Base-by-base conservation (phyloP, 2,888 invertebrate genomes). In the Nasonia oneida region DNA sequence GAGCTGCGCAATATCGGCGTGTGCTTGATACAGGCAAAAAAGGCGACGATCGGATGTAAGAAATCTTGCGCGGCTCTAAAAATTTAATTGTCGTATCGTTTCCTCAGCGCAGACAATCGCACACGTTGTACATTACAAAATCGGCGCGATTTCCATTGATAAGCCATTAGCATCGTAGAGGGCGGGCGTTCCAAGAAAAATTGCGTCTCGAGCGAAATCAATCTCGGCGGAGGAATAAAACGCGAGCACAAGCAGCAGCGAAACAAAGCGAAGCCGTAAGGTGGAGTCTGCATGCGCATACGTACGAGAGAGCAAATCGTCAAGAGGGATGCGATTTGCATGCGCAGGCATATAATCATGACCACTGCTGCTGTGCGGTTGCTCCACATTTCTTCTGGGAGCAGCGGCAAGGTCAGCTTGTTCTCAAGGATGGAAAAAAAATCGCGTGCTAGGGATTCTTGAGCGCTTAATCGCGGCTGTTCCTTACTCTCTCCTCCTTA, bases 371-470 rank as follows among this genome's bases (percentile, higher is more conserved):
- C 57, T 57, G 57, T 15, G 53, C 10, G 87, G 88, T 89, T 90
- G 90, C 90, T 90, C 90, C 88, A 91, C 89, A 91, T 92, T 91
- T 90, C 89, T 87, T 6, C 87, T 80, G 85, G 80, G 80, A 67
- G 18, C n/a, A 23, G 64, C 39, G 39, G 57, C 90, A 92, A 91
- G 92, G 91, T 91, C 89, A 89, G 75, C 86, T 84, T 87, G 89
- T 89, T 88, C 88, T 90, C 91, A 91, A 92, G 92, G 92, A 91
- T 91, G 87, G 42, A 75, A 80, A 67, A 57, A 90, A 90, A 89
- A 88, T 87, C 33, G 77, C 76, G 29, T 74, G 10, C 76, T 78
- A 70, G n/a, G 80, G 78, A 85, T 88, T 82, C 85, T 87, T 87
- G 88, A 86, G 81, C 88, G 89, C 87, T 86, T 88, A 88, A 90